A percentile compares a stretch with the other conserved stretches of the same genome.
These are phyloP conservation scores for Amphiprion percula DNA, from an alignment of 2,113 vertebrate species.

Conservation along the genomic window DNA sequence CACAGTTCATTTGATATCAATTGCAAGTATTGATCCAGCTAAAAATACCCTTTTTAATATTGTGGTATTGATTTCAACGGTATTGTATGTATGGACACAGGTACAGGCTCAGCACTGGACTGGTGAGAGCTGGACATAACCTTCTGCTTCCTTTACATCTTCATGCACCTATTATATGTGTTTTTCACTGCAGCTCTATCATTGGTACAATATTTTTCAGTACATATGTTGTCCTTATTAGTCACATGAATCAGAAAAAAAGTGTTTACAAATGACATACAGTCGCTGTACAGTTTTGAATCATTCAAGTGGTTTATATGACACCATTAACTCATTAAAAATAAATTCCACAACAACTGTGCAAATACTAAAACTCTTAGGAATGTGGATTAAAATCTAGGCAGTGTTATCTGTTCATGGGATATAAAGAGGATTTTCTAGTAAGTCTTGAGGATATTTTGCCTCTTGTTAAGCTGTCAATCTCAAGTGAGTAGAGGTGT, in stretches of 20 bases:
- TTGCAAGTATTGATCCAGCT: neutral
- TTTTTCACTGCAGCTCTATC: neutral
- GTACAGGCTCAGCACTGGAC: neutral
- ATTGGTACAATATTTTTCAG: neutral
- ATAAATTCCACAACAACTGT: neutral
- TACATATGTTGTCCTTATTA: neutral
- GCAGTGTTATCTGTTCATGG: neutral
- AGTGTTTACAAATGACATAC: neutral
- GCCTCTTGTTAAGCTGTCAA: neutral
- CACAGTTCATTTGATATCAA: too few species aligned
- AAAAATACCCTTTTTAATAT: neutral
- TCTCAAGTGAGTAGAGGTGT: neutral
- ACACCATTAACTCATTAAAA: neutral
- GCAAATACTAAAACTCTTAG: neutral
- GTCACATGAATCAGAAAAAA: neutral
- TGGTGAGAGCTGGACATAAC: too few species aligned
- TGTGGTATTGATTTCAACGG: neutral
- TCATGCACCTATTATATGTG: neutral
- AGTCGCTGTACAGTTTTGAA: neutral
- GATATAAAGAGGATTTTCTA: neutral
- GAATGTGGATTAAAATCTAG: neutral
- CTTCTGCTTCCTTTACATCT: neutral
- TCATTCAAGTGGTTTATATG: neutral
- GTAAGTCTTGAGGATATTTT: neutral
- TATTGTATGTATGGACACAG: neutral